phyloP scores from a whole-genome alignment of 2,888 invertebrate species.

The Epicampocera succincta region DNA sequence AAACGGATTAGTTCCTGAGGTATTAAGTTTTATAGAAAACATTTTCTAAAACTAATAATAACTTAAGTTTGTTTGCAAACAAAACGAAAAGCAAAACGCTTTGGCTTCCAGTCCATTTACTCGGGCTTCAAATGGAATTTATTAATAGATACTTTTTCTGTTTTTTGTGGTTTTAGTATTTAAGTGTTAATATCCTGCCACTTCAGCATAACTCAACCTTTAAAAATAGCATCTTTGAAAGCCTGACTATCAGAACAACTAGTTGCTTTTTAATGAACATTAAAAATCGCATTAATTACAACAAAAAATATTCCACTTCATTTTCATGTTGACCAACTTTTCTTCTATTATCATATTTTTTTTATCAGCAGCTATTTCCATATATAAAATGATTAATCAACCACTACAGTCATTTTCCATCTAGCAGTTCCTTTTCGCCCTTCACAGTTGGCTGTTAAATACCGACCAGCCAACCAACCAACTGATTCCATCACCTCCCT shows the following conservation, averaged over 20 bases:
- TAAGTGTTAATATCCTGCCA: not conserved
- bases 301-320: constrained; percentile 28
- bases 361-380: constrained; percentile 31
- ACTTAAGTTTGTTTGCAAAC: no score
- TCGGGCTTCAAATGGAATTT: not conserved
- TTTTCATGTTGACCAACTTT: constrained; percentile 57
- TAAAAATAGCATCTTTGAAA: not conserved
- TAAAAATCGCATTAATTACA: constrained; percentile 35
- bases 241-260: constrained; percentile 30
- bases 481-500: not conserved
- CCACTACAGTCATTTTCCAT: constrained; percentile 8
- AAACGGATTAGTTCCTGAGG: no score
- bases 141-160: not conserved
- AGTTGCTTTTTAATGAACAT: constrained; percentile 50
- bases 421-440: not conserved
- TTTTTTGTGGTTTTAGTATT: not conserved
- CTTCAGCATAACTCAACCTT: constrained; percentile 13
- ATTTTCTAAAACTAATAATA: not conserved
- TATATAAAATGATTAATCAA: constrained; percentile 53
- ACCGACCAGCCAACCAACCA: not conserved
- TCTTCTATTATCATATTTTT: constrained; percentile 34
- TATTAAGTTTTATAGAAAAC: not conserved
- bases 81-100: no score
- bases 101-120: not conserved
- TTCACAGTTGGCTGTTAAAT: constrained; percentile 20